Evolutionary conservation across 35 echinoderm and acorn worm species (phyloP).

Genomic region (Lytechinus pictus): DNA sequence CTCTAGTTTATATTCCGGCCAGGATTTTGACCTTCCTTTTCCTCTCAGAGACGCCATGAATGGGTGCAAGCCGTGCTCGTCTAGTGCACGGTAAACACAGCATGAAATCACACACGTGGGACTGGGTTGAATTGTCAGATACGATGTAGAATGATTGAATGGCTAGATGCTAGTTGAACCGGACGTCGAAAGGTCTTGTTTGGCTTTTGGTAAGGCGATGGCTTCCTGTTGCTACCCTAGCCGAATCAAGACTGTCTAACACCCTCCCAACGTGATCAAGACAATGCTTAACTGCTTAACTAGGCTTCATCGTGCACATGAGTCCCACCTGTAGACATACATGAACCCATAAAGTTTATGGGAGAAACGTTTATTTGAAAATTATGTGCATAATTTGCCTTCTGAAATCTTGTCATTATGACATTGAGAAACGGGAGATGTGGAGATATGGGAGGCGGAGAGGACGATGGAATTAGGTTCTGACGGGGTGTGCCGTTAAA

Average conservation of each 20-base stretch:
- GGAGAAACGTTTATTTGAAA: too few species aligned
- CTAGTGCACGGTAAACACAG: conserved; percentile 27
- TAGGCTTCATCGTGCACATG: too few species aligned
- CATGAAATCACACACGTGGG: conserved; percentile 34
- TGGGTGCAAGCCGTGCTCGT: neutral
- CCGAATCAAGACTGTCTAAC: neutral
- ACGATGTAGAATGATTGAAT: conserved; percentile 30
- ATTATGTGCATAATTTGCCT: too few species aligned
- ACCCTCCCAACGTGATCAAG: neutral
- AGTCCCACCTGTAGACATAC: too few species aligned
- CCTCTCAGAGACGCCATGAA: conserved; percentile 1
- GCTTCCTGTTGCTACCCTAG: neutral
- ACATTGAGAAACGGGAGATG: too few species aligned
- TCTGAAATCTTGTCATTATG: too few species aligned
- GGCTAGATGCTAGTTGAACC: neutral
- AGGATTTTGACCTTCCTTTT: neutral
- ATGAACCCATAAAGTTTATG: too few species aligned
- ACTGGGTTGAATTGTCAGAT: neutral
- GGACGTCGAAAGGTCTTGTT: conserved; percentile 28
- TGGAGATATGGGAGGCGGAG: too few species aligned
- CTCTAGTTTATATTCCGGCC: neutral
- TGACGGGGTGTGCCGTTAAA: too few species aligned
- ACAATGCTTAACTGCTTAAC: too few species aligned
- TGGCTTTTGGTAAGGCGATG: neutral
- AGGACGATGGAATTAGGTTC: too few species aligned